Evolutionary conservation across 2,797 vertebrate genomes (phyloP), one percentile per base, ranked within the genome.

Genomic region (Alouatta caraya): DNA sequence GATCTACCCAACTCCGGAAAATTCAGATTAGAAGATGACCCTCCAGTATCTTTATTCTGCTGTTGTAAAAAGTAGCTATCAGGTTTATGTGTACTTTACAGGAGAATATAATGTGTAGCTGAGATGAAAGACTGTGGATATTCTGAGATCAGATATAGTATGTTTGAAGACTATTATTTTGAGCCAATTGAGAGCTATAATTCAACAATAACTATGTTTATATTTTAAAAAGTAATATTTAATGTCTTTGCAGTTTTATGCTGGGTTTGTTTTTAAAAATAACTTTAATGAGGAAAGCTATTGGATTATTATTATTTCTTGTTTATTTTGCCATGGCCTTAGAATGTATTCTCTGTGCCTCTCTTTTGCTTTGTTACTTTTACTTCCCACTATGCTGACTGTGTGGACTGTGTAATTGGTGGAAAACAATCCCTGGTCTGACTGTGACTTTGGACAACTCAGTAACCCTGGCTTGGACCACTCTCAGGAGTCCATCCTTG

Each of bases 1-100:
- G 99, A 99, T 91, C 98, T 99, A 75, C 99, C 99, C 1, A 99
- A 98, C 86, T 99, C 99, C 30, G 99, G 99, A 95, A 99, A 98
- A 93, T 99, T 99, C 98, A 99, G 98, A 96, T 98, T 98, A 48
- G 99, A 99, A 33, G 98, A 99, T 1, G 98, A 99, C 57, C 97
- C 96, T 81, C 96, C 96, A 96, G 88, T 93, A 52, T 98, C 98
- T 98, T 97, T 98, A 94, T 98, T 98, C 90, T 99, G 98, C 98
- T 99, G 99, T 82, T 99, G 98, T 97, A 98, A 98, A 97, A 2
- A 98, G 98, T 99, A 98, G 70, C 98, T 98, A 21, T 79, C 37
- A 61, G 84, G 24, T 26, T 80, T 37, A 73, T 55, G 64, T 78
- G 44, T 84, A 24, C 33, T 73, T 11, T 46, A 26, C 44, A 70